These are phyloP conservation scores for Endotricha flammealis DNA, from an alignment of 2,888 invertebrate genomes.

Conservation along the genomic window DNA sequence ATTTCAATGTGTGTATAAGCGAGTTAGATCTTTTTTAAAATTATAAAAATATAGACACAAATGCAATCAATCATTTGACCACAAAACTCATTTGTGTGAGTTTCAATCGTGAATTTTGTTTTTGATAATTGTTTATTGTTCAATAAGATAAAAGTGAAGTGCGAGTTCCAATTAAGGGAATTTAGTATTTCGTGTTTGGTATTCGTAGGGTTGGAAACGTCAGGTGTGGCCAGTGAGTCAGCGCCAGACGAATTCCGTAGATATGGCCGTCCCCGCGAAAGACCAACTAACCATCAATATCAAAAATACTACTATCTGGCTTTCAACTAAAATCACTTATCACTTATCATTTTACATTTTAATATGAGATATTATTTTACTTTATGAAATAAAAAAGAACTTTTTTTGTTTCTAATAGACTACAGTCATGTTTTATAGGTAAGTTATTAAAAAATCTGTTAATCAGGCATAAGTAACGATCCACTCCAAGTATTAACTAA, in stretches of 20 bases:
- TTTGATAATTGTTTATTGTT: conserved; percentile 6
- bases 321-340: too few species aligned
- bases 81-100: conserved; percentile 70
- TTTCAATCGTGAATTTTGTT: conserved; percentile 38
- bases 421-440: too few species aligned
- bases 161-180: conserved; percentile 38
- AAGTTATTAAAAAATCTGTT: too few species aligned
- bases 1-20: not conserved
- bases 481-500: too few species aligned
- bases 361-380: too few species aligned
- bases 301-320: too few species aligned
- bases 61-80: conserved; percentile 64
- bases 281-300: too few species aligned
- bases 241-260: conserved; percentile 65
- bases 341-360: too few species aligned
- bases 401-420: too few species aligned
- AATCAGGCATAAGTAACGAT: too few species aligned
- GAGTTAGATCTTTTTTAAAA: conserved; percentile 4
- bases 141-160: not conserved
- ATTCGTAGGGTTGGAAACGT: conserved; percentile 56
- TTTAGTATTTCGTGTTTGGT: conserved; percentile 35
- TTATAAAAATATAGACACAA: conserved; percentile 32
- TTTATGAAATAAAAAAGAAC: too few species aligned
- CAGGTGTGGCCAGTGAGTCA: conserved; percentile 75
- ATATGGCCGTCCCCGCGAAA: conserved; percentile 63